Base-by-base conservation (phyloP, 92 coral and sea anemone species). In the Phenganax subtilis region DNA sequence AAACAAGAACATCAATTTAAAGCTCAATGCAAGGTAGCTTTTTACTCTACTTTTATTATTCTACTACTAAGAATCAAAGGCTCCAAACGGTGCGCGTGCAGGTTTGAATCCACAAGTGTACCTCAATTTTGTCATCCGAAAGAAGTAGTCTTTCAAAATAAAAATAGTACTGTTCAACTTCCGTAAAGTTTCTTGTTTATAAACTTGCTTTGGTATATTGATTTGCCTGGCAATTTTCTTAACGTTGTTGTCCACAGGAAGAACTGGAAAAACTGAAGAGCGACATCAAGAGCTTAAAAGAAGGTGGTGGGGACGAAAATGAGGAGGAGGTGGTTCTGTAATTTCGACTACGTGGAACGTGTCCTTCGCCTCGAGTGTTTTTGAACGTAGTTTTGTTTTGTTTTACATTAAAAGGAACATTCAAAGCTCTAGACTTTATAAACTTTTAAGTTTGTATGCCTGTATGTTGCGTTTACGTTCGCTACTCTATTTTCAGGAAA, bases 1-100 rank as follows among this genome's bases (percentile, higher is more conserved):
- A 88, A 89, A 53, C 97, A 96, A 71, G 99, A 96, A 63, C 99
- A 96, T 67, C 97, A 96, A 86, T 96, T 96, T 71, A 87, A 97
- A 67, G 93, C 96, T 12, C 99, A 96, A 54, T 96, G 99, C 89
- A 96, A 96, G 99, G 99, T 96, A 80, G 5, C 47, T 37, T 5
- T 37, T 37, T 37, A 1, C 2, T 37, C 47, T 37, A 1, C 3
- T 37, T 37, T 37, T 5, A 2, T 0, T 37, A 37, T 37, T 37
- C 47, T 37, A 5, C 3, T 37, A 1, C 5, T 37, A 37, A 5
- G 0, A 37, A 37, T 37, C 47, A 37, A 37, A 37, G 47, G 5
- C 47, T 20, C 25, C 25, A 20, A 37, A 37, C 47, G 47, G 5
- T 37, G 2, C 0, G 47, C 47, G 5, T 37, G 47, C 47, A 37